Evolutionary conservation across 2,797 vertebrate genomes (phyloP).

Genomic region (Gobionotothen gibberifrons): DNA sequence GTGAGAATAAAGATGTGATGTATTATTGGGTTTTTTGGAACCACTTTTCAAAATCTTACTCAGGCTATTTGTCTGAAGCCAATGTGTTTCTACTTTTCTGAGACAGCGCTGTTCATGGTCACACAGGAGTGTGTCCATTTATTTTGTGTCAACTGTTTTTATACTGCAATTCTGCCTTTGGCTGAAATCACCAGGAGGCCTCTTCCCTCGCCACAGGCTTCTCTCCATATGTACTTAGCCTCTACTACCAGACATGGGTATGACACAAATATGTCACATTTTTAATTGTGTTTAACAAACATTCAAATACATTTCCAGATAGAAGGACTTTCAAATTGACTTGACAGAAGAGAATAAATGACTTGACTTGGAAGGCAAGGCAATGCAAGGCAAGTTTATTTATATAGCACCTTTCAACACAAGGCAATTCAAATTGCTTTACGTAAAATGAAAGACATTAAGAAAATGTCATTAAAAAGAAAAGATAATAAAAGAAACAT

Average conservation of each 20-base stretch:
- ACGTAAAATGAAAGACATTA: too few species aligned
- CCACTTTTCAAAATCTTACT: slow-evolving; percentile 32
- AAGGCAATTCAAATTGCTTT: too few species aligned
- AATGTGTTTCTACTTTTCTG: slow-evolving; percentile 18
- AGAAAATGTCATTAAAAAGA: too few species aligned
- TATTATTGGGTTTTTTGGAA: slow-evolving; percentile 13
- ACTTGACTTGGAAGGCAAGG: too few species aligned
- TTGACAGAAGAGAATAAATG: too few species aligned
- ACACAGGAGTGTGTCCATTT: background rate
- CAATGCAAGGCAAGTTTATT: too few species aligned
- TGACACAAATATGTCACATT: background rate
- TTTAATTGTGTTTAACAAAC: background rate
- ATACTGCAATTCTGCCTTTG: slow-evolving; percentile 1
- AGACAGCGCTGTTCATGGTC: slow-evolving; percentile 17
- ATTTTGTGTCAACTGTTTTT: background rate
- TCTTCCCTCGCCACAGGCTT: background rate
- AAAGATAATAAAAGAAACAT: too few species aligned
- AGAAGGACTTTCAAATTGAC: too few species aligned
- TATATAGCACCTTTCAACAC: too few species aligned
- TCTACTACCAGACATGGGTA: background rate
- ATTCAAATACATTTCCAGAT: background rate
- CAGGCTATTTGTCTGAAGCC: slow-evolving; percentile 23
- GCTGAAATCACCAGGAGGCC: slow-evolving; percentile 29
- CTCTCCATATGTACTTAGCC: slow-evolving; percentile 11
- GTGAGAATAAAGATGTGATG: slow-evolving; percentile 30